These are phyloP conservation scores for Melanotaenia nigrans DNA, from an alignment of 2,797 vertebrate genomes.

Conservation along the genomic window DNA sequence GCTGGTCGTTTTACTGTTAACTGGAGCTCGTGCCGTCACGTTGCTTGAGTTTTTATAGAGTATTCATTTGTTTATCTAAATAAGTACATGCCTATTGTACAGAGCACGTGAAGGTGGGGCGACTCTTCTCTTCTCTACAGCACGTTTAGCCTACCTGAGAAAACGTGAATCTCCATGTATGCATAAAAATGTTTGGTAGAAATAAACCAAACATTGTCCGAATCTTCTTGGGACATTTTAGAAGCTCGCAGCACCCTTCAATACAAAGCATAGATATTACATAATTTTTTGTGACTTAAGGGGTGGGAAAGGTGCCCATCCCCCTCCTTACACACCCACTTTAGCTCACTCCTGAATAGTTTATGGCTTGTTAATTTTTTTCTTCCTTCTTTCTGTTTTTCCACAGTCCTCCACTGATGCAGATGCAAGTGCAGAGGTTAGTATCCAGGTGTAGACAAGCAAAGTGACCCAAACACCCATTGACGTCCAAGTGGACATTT, in stretches of 20 bases:
- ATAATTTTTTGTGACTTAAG: slow-evolving; percentile 74
- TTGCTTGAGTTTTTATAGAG: not conserved
- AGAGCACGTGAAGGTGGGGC: slow-evolving; percentile 33
- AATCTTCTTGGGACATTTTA: not conserved
- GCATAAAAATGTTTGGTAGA: not conserved
- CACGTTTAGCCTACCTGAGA: not conserved
- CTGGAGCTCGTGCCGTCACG: not conserved
- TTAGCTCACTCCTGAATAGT: slow-evolving; percentile 59
- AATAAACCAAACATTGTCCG: not conserved
- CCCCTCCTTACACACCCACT: slow-evolving; percentile 77
- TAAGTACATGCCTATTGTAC: not conserved
- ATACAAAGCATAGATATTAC: slow-evolving; percentile 53
- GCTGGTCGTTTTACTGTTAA: slow-evolving; percentile 12
- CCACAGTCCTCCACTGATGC: slow-evolving; percentile 61
- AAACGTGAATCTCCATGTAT: not conserved
- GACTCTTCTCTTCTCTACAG: not conserved
- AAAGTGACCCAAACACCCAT: not conserved
- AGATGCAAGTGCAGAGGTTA: slow-evolving; percentile 70
- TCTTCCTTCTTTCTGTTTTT: slow-evolving; percentile 34
- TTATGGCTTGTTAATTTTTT: slow-evolving; percentile 45
- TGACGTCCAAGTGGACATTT: not conserved
- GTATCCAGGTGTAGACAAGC: slow-evolving; percentile 34
- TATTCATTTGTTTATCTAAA: not conserved
- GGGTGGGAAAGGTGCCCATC: slow-evolving; percentile 68
- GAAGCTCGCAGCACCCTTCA: slow-evolving; percentile 34